phyloP scores from a whole-genome alignment of 1,140 invertebrate genomes.

The Musca vetustissima region DNA sequence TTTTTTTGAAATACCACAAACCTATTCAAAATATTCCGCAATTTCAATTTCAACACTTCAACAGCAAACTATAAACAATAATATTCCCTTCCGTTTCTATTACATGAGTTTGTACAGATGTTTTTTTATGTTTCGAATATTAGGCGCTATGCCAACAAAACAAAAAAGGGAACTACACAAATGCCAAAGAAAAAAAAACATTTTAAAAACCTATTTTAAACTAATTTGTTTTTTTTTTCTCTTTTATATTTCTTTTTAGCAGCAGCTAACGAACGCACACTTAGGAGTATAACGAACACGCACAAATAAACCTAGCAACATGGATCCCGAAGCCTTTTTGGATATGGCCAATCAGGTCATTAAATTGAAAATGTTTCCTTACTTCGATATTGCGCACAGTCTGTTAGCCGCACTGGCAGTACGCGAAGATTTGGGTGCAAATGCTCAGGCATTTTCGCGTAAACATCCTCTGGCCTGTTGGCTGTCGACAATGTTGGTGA shows the following conservation, averaged over 20 bases:
- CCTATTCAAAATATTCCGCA: too few relatives aligned
- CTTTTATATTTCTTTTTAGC: background rate
- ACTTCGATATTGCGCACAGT: constrained; percentile 97
- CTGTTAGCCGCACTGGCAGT: constrained; percentile 88
- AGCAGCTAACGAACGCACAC: background rate
- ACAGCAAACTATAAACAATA: too few relatives aligned
- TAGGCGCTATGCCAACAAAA: too few relatives aligned
- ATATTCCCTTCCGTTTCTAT: too few relatives aligned
- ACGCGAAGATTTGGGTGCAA: constrained; percentile 91
- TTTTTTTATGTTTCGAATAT: too few relatives aligned
- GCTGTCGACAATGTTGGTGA: constrained; percentile 97
- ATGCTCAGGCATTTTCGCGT: constrained; percentile 87
- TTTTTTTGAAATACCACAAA: too few relatives aligned
- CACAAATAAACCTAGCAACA: constrained; percentile 45
- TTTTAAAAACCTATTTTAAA: too few relatives aligned
- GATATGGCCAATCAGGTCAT: constrained; percentile 98
- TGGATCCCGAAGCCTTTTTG: constrained; percentile 97
- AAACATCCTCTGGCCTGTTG: constrained; percentile 97
- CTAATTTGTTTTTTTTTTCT: too few relatives aligned
- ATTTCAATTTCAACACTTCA: too few relatives aligned
- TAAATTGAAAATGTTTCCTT: constrained; percentile 99
- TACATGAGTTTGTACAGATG: too few relatives aligned
- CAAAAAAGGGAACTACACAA: too few relatives aligned
- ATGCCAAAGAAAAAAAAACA: too few relatives aligned
- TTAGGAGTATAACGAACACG: background rate